phyloP scores from a whole-genome alignment of 2,797 vertebrate species.

The Ceryle rudis region DNA sequence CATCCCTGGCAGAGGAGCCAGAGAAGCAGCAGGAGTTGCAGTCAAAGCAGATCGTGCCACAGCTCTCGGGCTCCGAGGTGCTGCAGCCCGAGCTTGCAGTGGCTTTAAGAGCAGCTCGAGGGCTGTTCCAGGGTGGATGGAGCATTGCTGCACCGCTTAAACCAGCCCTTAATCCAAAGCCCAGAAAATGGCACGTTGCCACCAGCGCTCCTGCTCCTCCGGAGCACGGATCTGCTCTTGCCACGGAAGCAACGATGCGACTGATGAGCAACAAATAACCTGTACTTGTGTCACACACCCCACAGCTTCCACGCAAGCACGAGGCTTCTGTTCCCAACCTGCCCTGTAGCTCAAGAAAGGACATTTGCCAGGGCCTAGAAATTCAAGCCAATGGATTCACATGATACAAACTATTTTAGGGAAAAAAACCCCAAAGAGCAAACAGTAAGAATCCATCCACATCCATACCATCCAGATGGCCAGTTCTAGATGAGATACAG shows the following conservation, averaged over 20 bases:
- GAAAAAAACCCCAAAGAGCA: not conserved
- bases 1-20: not conserved
- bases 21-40: not conserved
- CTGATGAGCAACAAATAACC: not conserved
- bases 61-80: not conserved
- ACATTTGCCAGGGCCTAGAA: not conserved
- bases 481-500: not conserved
- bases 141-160: too few species aligned
- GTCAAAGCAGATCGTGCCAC: not conserved
- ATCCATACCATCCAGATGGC: not conserved
- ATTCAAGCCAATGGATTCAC: not conserved
- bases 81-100: not conserved
- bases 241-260: fast-evolving
- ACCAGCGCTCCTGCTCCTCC: not conserved
- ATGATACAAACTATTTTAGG: not conserved
- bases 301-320: not conserved
- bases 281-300: too few species aligned
- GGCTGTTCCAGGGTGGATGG: not conserved
- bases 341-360: not conserved
- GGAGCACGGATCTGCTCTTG: not conserved
- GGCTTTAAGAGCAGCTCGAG: not conserved
- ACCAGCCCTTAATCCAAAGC: not conserved
- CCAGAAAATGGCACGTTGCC: not conserved
- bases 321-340: not conserved
- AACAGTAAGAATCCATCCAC: not conserved